phyloP scores from a whole-genome alignment of 2,113 vertebrate genomes.

The Eublepharis macularius region DNA sequence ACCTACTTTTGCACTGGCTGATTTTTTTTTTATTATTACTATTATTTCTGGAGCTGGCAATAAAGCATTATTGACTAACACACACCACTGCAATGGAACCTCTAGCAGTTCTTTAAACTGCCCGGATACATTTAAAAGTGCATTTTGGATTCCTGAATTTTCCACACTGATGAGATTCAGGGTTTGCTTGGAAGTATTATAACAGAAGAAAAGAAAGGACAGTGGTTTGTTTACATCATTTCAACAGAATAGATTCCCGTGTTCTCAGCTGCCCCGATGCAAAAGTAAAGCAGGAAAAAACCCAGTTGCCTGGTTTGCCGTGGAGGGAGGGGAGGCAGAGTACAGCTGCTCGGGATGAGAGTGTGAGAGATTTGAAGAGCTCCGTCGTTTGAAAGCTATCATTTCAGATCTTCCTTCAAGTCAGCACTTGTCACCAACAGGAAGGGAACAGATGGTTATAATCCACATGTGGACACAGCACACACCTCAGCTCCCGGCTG shows the following conservation, averaged over 20 bases:
- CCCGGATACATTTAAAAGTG: background rate
- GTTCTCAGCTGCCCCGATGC: conserved; percentile 7
- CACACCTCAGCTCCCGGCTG: background rate
- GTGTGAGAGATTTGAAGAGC: rapidly evolving
- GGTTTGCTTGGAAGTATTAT: conserved; percentile 58
- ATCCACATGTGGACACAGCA: background rate
- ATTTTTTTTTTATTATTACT: conserved; percentile 9
- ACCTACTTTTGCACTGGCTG: conserved; percentile 26
- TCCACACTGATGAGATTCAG: conserved; percentile 19
- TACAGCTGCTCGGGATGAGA: background rate
- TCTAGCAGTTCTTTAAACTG: rapidly evolving
- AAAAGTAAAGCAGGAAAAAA: background rate
- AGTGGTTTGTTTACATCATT: conserved; percentile 10
- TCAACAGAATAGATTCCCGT: conserved; percentile 36
- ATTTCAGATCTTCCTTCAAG: conserved; percentile 21
- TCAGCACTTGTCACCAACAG: conserved; percentile 1
- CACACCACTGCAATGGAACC: rapidly evolving
- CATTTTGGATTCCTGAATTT: conserved; percentile 7
- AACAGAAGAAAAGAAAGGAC: conserved; percentile 2
- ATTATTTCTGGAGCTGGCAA: background rate
- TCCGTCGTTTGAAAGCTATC: conserved; percentile 31
- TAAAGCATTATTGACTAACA: conserved; percentile 25
- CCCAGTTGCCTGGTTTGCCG: rapidly evolving
- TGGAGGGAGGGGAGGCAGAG: background rate
- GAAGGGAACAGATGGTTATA: background rate